phyloP scores from a whole-genome alignment of 2,797 vertebrate genomes.

The Diglossa cyanea region DNA sequence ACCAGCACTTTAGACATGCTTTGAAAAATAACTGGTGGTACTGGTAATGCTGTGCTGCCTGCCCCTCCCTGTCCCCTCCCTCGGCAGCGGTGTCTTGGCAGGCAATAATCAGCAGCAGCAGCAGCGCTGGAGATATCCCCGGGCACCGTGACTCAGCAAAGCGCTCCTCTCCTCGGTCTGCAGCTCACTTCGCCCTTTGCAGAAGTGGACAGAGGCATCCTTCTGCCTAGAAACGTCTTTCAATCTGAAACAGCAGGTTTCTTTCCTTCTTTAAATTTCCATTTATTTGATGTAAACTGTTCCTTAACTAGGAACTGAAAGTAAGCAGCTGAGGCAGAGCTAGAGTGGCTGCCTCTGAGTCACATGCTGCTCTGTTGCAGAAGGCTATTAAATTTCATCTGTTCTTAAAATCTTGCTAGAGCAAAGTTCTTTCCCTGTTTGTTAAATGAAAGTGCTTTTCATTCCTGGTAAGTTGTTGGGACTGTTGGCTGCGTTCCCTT shows the following conservation, averaged over 20 bases:
- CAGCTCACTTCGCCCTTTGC: neutral
- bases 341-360: neutral
- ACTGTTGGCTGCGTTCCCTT: neutral
- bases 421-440: neutral
- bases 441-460: neutral
- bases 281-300: neutral
- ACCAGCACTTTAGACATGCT: neutral
- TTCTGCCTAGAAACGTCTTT: neutral
- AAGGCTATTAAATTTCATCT: neutral
- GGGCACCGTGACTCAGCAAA: neutral
- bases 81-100: accelerated
- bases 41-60: neutral
- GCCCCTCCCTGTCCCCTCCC: neutral
- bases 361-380: neutral
- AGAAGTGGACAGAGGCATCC: neutral
- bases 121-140: neutral
- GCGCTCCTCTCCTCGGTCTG: neutral
- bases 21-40: neutral
- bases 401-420: neutral
- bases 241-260: neutral
- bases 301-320: constrained; percentile 27
- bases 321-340: neutral
- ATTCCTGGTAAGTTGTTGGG: neutral
- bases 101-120: neutral
- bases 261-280: neutral